phyloP scores from a whole-genome alignment of 2,888 invertebrate genomes.

The Drosophila suboccidentalis region DNA sequence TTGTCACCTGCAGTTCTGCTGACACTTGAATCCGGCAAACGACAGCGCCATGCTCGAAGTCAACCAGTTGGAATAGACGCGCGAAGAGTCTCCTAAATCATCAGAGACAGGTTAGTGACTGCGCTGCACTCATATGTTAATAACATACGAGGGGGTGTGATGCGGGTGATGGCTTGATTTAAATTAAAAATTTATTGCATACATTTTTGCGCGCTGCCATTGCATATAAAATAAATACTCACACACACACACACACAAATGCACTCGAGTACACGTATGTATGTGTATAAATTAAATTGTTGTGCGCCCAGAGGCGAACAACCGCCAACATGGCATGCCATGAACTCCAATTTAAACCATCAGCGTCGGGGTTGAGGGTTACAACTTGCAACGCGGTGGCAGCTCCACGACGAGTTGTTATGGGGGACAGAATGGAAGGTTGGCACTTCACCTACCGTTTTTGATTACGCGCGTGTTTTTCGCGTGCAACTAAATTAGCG shows the following conservation, averaged over 20 bases:
- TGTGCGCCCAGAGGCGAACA: slow-evolving; percentile 63
- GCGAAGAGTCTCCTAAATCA: slow-evolving; percentile 17
- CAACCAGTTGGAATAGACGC: slow-evolving; percentile 38
- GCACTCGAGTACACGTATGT: background rate
- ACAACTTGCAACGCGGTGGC: slow-evolving; percentile 21
- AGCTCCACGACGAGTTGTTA: background rate
- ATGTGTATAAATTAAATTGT: slow-evolving; percentile 70
- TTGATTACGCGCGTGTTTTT: slow-evolving; percentile 78
- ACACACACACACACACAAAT: slow-evolving; percentile 24
- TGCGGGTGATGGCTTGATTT: slow-evolving; percentile 67
- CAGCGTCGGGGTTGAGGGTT: slow-evolving; percentile 64
- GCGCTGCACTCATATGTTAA: slow-evolving; percentile 65
- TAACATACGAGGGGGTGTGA: slow-evolving; percentile 34
- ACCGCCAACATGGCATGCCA: slow-evolving; percentile 63
- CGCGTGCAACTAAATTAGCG: slow-evolving; percentile 78
- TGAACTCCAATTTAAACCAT: slow-evolving; percentile 72
- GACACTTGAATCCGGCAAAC: slow-evolving; percentile 19
- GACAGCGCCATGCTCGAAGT: slow-evolving; percentile 24
- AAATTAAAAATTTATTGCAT: slow-evolving; percentile 82
- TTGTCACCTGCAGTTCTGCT: slow-evolving; percentile 37
- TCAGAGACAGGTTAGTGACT: slow-evolving; percentile 21
- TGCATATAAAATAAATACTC: slow-evolving; percentile 56
- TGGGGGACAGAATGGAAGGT: background rate
- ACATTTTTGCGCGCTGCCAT: slow-evolving; percentile 67
- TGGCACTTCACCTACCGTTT: slow-evolving; percentile 71